Percentiles rank a stretch among this genome's conserved stretches.
Conservation (phyloP, 2,797 vertebrate species). For the Margarornis squamiger region DNA sequence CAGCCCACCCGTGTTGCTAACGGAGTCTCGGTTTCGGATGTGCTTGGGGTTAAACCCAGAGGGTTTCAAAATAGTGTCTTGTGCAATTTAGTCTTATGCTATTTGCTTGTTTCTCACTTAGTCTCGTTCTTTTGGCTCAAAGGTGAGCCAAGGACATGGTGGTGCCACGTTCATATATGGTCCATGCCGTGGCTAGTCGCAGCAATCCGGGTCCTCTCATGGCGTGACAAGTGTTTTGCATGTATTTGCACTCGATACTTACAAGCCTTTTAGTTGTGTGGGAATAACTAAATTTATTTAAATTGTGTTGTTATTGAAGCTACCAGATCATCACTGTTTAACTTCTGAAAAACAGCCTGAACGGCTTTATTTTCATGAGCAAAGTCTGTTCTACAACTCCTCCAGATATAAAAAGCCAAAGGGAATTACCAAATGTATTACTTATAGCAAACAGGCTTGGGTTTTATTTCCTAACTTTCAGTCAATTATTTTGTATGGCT, state of each 20-base stretch:
- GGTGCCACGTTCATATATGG: neutral
- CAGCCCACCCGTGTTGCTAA: neutral
- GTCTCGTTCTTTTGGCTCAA: neutral
- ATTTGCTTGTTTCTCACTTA: neutral
- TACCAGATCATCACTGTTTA: neutral
- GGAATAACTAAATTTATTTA: neutral
- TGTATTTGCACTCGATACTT: neutral
- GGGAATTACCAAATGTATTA: no score
- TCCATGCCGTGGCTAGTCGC: neutral
- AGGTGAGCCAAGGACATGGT: neutral
- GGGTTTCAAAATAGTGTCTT: neutral
- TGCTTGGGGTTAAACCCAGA: neutral
- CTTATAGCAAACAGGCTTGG: neutral
- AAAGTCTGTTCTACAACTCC: rapidly evolving
- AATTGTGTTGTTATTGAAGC: neutral
- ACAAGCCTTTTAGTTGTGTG: neutral
- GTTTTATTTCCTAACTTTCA: no score
- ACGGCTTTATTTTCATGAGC: neutral
- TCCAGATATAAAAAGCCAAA: neutral
- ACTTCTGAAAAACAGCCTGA: no score
- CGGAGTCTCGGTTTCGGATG: neutral
- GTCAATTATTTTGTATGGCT: no score
- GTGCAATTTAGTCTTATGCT: neutral
- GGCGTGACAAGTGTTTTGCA: neutral
- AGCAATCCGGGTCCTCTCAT: neutral